Evolutionary conservation across 2,888 invertebrate species (phyloP), one percentile per base, ranked within the genome.

Genomic region (Emesis furor): DNA sequence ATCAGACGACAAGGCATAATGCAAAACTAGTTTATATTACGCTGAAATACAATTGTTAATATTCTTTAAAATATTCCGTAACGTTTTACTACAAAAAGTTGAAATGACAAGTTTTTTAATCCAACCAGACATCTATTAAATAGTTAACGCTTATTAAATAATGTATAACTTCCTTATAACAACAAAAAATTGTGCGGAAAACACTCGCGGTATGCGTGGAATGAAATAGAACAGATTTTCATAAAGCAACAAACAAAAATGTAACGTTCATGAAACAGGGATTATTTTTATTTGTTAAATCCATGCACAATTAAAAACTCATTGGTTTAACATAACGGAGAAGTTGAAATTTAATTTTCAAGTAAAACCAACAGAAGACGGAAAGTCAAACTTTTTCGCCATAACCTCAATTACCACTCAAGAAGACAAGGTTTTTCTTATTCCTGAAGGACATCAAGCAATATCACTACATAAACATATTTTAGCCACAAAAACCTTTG

Each of bases 101-200:
- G n/a, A 17, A 17, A 17, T 55, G 17, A 55, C 51, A 55, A 55
- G 51, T 55, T 55, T 46, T 46, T 55, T 55, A 55, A 55, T 55
- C 17, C 51, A 17, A 55, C n/a, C 51, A 55, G 7, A n/a, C 51
- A 17, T 46, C 14, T 46, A 46, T 46, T 46, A 46, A 46, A 46
- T 46, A 46, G 46, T 62, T 32, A 24, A 12, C 62, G 62, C 35
- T 65, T 65, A 65, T 32, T 65, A 35, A 65, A 65, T 35, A 6
- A 10, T 14, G 14, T 65, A 65, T 65, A 32, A 65, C 65, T 65
- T 65, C 65, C 65, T 35, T 65, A 65, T 65, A 14, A 65, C 32
- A 14, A 35, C 65, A 65, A 65, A 65, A 65, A 65, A 1, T 6
- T n/a, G 12, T 3, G 4, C 32, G 35, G 65, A 10, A 62, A 62